Evolutionary conservation across 2,888 invertebrate genomes (phyloP).

Genomic region (Troides aeacus): DNA sequence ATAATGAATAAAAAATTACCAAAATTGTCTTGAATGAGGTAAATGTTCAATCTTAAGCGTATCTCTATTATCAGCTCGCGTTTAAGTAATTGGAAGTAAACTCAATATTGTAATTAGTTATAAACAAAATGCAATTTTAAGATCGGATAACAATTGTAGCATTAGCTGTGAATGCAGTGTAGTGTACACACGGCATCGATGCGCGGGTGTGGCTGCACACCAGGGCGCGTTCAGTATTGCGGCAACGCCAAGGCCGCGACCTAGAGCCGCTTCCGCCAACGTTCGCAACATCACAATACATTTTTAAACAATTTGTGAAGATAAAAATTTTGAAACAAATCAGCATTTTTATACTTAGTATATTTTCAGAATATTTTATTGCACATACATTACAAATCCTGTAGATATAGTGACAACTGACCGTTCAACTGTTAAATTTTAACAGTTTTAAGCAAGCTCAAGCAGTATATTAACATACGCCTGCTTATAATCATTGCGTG

Average conservation of each 20-base stretch:
- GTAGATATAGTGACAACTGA: too few relatives aligned
- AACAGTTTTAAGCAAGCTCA: too few relatives aligned
- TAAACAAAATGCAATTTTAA: not conserved
- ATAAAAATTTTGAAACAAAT: not conserved
- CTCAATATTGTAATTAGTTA: too few relatives aligned
- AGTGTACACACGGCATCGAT: conserved; percentile 17
- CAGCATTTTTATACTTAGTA: not conserved
- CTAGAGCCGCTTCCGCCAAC: conserved; percentile 63
- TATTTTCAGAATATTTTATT: not conserved
- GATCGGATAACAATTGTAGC: conserved; percentile 10
- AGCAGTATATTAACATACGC: not conserved
- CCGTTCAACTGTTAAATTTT: too few relatives aligned
- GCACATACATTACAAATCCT: too few relatives aligned
- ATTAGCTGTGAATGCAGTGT: conserved; percentile 3
- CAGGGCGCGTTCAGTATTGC: conserved; percentile 39
- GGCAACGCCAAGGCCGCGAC: conserved; percentile 64
- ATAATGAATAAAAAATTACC: too few relatives aligned
- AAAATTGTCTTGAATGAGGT: too few relatives aligned
- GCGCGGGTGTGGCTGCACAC: conserved; percentile 39
- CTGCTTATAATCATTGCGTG: too few relatives aligned
- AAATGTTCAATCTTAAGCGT: too few relatives aligned
- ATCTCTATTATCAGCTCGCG: too few relatives aligned
- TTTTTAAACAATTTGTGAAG: not conserved
- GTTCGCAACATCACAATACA: conserved; percentile 30
- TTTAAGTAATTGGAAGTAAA: too few relatives aligned